phyloP scores from a whole-genome alignment of 2,113 vertebrate genomes.

The Microtus ochrogaster region DNA sequence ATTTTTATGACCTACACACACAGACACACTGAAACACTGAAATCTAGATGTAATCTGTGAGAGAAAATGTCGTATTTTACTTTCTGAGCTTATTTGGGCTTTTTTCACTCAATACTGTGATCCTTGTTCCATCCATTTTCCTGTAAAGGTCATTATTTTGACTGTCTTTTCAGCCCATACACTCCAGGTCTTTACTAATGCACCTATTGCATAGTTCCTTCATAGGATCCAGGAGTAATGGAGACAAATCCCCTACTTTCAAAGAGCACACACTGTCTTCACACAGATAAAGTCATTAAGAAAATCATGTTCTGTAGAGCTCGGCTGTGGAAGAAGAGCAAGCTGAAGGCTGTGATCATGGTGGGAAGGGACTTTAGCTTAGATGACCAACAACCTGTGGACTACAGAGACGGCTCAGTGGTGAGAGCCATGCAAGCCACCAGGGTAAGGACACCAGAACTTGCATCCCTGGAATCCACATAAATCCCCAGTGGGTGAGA shows the following conservation, averaged over 20 bases:
- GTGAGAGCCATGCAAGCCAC: background rate
- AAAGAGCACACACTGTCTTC: background rate
- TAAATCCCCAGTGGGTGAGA: background rate
- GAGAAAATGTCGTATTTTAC: no score
- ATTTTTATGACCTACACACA: background rate
- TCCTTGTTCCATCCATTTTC: background rate
- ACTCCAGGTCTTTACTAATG: background rate
- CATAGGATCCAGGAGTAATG: background rate
- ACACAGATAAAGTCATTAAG: background rate
- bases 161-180: background rate
- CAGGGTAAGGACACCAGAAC: background rate
- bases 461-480: background rate
- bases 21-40: no score
- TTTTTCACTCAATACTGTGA: background rate
- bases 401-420: background rate
- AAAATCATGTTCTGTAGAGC: background rate
- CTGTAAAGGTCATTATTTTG: background rate
- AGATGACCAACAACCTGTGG: background rate
- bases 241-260: background rate
- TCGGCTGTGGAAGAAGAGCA: background rate
- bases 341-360: background rate
- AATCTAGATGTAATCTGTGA: background rate
- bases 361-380: background rate
- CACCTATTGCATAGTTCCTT: background rate
- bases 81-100: background rate